phyloP scores from a whole-genome alignment of 2,113 vertebrate genomes.

The Actinemys pallida region DNA sequence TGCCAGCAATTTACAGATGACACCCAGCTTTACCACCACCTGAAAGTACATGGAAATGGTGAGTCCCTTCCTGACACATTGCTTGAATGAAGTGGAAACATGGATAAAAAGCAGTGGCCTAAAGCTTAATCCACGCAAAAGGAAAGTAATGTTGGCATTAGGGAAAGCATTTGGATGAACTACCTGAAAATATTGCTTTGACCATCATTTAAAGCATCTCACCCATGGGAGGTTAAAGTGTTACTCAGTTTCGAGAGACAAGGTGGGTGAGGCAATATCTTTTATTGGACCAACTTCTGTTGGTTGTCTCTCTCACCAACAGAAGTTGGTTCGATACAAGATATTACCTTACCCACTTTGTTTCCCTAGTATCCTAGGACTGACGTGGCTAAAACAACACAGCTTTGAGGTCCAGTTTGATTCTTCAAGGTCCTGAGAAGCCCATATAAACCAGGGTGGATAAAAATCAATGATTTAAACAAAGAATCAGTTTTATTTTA shows the following conservation, averaged over 20 bases:
- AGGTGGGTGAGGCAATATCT: too few species aligned
- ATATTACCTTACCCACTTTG: too few species aligned
- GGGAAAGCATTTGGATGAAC: background rate
- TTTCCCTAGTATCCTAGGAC: too few species aligned
- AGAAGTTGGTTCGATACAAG: too few species aligned
- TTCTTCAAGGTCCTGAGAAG: background rate
- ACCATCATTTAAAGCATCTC: background rate
- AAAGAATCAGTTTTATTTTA: too few species aligned
- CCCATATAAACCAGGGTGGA: accelerated
- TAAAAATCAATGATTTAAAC: too few species aligned
- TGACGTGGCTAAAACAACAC: too few species aligned
- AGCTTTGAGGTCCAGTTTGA: background rate
- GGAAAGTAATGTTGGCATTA: background rate
- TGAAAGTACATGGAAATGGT: accelerated
- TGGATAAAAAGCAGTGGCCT: background rate
- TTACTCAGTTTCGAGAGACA: too few species aligned
- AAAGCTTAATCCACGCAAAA: background rate
- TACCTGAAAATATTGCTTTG: background rate
- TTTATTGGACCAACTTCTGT: too few species aligned
- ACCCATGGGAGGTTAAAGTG: too few species aligned
- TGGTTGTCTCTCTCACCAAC: too few species aligned
- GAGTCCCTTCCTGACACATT: background rate
- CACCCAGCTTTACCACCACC: background rate
- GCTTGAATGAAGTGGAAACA: background rate
- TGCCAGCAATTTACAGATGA: too few species aligned